Base-by-base conservation (phyloP, 1,140 invertebrate genomes). In the Teleogryllus occipitalis region DNA sequence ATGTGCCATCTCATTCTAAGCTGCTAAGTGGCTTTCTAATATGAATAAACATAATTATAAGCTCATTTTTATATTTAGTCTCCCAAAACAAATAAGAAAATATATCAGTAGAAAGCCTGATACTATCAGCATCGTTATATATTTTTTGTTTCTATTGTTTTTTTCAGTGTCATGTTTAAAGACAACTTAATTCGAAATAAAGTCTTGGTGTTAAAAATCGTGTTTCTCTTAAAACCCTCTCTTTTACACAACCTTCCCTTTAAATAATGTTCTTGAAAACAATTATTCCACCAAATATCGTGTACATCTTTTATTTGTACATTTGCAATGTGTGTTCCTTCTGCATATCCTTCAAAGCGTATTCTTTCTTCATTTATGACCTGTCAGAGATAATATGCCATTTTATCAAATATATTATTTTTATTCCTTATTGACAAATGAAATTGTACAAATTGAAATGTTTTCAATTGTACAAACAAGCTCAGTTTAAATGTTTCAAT, bases 151-250 rank as follows among this genome's bases (percentile, higher is more conserved):
- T 79, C 72, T 74, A 79, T 75, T 47, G 27, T 80, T 80, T 80
- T 39, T 76, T 80, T 80, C 76, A 80, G 49, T 80, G 79, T 80
- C 79, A 77, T 80, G 75, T 74, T 80, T 74, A 76, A 27, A 75
- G 75, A 80, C 48, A 76, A 76, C 75, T 80, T 77, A 46, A 77
- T 48, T 76, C 79, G 22, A 76, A 80, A 80, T 80, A 80, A 80
- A 80, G 79, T 80, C 79, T 80, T 80, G 79, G 73, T 80, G 79
- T 80, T 77, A 80, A 77, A 49, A 21, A 18, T 65, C 54, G 10
- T 65, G 18, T 65, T 65, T 10, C 54, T 18, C 10, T 18, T 14
- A 65, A 65, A 65, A 65, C 54, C 10, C 10, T 65, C 54, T 65
- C 54, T 18, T 65, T 2, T 2, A 39, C 27, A 1, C 27, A 39